Evolutionary conservation across 2,797 vertebrate genomes (phyloP), one percentile per base, ranked within the genome.

Genomic region (Enteromius trimaculatus): DNA sequence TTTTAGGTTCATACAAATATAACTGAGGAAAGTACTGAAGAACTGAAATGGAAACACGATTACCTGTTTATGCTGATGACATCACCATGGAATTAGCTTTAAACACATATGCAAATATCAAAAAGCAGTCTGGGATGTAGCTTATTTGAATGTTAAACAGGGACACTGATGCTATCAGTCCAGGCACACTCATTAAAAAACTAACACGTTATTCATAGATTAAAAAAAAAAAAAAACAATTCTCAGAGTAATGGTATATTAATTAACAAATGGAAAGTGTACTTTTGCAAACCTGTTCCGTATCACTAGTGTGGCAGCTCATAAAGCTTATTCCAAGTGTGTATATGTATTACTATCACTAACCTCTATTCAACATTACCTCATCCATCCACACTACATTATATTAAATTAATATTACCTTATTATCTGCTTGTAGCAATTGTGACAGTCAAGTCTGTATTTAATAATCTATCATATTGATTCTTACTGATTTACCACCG

Each of bases 391-490:
- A 16, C 60, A 29, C 0, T 6, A 6, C 26, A 16, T 62, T 62
- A 62, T 29, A 62, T 29, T 62, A 29, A 62, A 29, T 29, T 16
- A 29, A 31, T 29, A 17, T 31, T 4, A 26, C 26, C 17, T 21
- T 60, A 17, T 62, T 49, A 44, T 16, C 29, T 49, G 53, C 17
- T 31, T 34, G 26, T 23, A 71, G 44, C 31, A 42, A 26, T 1
- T 64, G 26, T 64, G 60, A 17, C 51, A 80, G 49, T 31, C 17
- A 5, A 47, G 68, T 11, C 11, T n/a, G n/a, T 71, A 71, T 80
- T 34, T 70, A 16, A 60, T n/a, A 3, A 79, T 39, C 49, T 21
- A 16, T 60, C 47, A 55, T 9, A 39, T 14, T 80, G 16, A 60
- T 60, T 60, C 0, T 64, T 31, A 64, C 3, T 31, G 26, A 31